Evolutionary conservation across 2,113 vertebrate genomes (phyloP).

Genomic region (Cacatua alba): DNA sequence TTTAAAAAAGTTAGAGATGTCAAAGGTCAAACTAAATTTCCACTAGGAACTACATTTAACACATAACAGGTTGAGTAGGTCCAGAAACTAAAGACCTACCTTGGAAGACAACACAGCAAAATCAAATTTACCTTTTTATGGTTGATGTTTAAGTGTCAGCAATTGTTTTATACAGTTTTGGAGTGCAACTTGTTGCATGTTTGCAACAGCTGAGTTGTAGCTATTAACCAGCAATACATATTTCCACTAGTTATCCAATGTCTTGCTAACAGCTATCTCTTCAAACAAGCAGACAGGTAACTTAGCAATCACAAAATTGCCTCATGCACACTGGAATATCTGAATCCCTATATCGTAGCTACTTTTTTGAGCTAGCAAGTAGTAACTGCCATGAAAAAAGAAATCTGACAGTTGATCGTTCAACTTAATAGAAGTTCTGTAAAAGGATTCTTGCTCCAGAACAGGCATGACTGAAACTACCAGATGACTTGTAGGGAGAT

Average conservation of each 20-base stretch:
- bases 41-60: background rate
- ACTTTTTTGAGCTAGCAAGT: background rate
- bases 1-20: background rate
- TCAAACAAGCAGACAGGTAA: background rate
- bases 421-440: background rate
- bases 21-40: background rate
- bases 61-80: background rate
- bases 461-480: background rate
- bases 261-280: background rate
- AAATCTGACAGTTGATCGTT: background rate
- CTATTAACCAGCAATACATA: background rate
- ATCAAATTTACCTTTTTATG: background rate
- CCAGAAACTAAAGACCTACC: background rate
- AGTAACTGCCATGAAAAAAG: background rate
- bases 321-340: background rate
- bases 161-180: background rate
- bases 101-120: background rate
- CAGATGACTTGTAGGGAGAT: background rate
- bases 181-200: background rate
- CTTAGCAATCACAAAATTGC: background rate
- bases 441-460: background rate
- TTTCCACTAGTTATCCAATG: background rate
- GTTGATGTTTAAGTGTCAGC: background rate
- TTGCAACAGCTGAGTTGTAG: background rate
- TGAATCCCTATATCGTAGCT: accelerated